phyloP scores from a whole-genome alignment of 2,113 vertebrate genomes.

The Gasterosteus nipponicus region DNA sequence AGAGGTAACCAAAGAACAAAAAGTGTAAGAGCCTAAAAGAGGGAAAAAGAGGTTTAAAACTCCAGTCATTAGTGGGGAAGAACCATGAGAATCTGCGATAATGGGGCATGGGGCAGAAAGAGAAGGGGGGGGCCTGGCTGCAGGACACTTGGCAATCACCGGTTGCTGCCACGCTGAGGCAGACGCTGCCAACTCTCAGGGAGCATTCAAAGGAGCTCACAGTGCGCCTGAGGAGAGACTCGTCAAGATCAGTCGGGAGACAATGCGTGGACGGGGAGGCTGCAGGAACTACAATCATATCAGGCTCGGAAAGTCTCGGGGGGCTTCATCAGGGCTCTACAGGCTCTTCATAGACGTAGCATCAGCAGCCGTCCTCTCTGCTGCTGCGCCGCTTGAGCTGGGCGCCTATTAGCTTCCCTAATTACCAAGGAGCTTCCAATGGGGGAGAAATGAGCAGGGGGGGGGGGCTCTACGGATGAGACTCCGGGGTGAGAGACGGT shows the following conservation, averaged over 20 bases:
- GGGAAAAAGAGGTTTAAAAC: not conserved
- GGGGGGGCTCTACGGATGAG: constrained; percentile 14
- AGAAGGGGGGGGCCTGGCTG: not conserved
- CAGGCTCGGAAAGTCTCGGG: constrained; percentile 7
- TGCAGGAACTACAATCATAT: constrained; percentile 10
- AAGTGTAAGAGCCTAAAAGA: not conserved
- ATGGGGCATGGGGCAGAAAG: not conserved
- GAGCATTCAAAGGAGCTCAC: constrained; percentile 25
- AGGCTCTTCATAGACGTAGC: constrained; percentile 28
- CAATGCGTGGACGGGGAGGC: not conserved
- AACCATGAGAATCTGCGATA: not conserved
- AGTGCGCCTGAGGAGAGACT: constrained; percentile 23
- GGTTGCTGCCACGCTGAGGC: constrained; percentile 7
- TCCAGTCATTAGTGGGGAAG: not conserved
- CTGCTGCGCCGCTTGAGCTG: constrained; percentile 21
- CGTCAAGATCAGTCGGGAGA: constrained; percentile 40
- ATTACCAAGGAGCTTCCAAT: constrained; percentile 44
- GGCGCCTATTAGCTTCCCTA: constrained; percentile 54
- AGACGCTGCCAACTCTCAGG: constrained; percentile 24
- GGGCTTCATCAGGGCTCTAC: constrained; percentile 28
- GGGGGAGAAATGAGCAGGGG: not conserved
- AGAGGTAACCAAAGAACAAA: constrained; percentile 20
- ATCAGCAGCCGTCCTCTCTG: constrained; percentile 22
- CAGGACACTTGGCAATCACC: constrained; percentile 27
- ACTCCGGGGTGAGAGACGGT: constrained; percentile 18